A percentile compares a stretch with the other conserved stretches of the same genome.
phyloP scores from a whole-genome alignment of 2,888 invertebrate species.

The Phasia obesa region DNA sequence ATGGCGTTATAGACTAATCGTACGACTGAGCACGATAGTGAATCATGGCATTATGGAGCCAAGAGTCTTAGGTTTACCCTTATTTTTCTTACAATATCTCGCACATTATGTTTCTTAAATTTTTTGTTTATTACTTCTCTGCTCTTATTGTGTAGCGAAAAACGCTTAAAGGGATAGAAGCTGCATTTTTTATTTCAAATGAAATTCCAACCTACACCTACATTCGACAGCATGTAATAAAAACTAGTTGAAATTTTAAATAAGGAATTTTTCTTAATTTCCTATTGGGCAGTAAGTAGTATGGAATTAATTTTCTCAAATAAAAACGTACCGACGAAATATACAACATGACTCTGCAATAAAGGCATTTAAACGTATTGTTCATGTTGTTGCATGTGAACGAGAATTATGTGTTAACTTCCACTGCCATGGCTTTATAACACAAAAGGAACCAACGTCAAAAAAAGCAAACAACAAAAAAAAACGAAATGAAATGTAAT shows the following conservation, averaged over 20 bases:
- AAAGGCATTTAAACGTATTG: constrained; percentile 8
- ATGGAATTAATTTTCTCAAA: constrained; percentile 8
- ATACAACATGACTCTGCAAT: constrained; percentile 25
- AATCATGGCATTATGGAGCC: too few relatives aligned
- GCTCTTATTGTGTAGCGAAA: too few relatives aligned
- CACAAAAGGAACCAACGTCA: constrained; percentile 49
- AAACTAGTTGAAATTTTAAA: too few relatives aligned
- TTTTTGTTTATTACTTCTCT: too few relatives aligned
- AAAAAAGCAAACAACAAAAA: constrained; percentile 13
- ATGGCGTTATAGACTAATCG: too few relatives aligned
- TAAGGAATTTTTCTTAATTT: constrained; percentile 2
- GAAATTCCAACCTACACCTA: background rate
- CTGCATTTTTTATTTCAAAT: too few relatives aligned
- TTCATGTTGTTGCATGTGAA: constrained; percentile 56
- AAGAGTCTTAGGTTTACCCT: too few relatives aligned
- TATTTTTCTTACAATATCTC: too few relatives aligned
- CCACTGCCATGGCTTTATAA: constrained; percentile 53
- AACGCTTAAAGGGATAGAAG: too few relatives aligned
- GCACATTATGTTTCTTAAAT: too few relatives aligned
- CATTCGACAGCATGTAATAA: background rate
- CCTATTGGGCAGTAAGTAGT: constrained; percentile 14
- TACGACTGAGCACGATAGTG: too few relatives aligned
- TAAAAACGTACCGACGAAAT: constrained; percentile 38
- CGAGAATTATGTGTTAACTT: constrained; percentile 69
- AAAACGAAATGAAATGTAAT: background rate